A percentile compares a stretch with the other conserved stretches of the same genome.
Conservation (phyloP, 1,140 invertebrate genomes). For the Oreohelix idahoensis region DNA sequence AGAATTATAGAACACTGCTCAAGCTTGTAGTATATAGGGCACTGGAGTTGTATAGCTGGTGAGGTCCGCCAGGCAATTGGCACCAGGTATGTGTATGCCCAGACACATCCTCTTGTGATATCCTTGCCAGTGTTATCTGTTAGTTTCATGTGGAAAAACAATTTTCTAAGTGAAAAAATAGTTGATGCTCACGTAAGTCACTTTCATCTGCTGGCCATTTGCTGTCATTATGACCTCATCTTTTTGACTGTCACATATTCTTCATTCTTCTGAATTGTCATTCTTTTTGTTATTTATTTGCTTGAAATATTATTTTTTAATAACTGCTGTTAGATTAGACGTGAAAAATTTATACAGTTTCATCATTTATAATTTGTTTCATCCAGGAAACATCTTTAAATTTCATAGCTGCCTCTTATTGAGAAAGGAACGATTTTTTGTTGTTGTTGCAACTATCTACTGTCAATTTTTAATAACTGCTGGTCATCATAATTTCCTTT, state of each 20-base stretch:
- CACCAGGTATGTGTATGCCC: background rate
- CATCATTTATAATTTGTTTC: too few species aligned
- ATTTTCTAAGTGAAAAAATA: conserved; percentile 38
- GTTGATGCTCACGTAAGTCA: conserved; percentile 30
- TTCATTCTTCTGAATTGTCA: background rate
- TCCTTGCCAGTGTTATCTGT: conserved; percentile 31
- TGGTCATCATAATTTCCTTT: too few species aligned
- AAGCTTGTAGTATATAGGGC: background rate
- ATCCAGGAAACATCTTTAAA: too few species aligned
- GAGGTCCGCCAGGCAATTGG: conserved; percentile 33
- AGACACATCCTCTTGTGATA: conserved; percentile 16
- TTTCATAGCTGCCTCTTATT: too few species aligned
- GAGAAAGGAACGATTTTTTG: too few species aligned
- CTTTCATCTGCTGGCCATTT: conserved; percentile 25
- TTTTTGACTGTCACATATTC: background rate
- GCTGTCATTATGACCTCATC: conserved; percentile 34
- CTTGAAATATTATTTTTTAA: too few species aligned
- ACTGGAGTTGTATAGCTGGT: background rate
- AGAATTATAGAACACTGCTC: background rate
- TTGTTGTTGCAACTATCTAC: too few species aligned
- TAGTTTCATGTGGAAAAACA: conserved; percentile 36
- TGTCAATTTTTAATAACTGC: too few species aligned
- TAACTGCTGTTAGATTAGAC: too few species aligned
- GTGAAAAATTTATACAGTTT: too few species aligned
- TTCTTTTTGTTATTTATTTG: background rate